Percentiles rank a stretch among this genome's conserved stretches.
phyloP scores from a whole-genome alignment of 2,888 invertebrate genomes.

The Orchestes rusci region DNA sequence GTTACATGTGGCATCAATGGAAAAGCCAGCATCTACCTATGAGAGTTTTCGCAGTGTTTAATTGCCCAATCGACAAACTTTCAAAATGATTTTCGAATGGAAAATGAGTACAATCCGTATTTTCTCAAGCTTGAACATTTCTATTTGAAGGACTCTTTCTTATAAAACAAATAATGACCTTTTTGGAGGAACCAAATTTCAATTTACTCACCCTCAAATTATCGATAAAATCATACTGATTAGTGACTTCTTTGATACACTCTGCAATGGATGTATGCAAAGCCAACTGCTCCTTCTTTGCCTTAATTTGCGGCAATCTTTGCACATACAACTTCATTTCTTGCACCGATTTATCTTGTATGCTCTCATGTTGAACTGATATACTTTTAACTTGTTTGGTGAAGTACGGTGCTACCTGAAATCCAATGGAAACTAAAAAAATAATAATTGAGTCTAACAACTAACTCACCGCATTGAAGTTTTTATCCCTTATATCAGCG shows the following conservation, averaged over 20 bases:
- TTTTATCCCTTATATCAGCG: conserved; percentile 84
- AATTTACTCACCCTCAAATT: conserved; percentile 36
- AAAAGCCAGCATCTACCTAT: too few relatives aligned
- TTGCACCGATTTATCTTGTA: conserved; percentile 85
- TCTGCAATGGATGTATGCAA: conserved; percentile 90
- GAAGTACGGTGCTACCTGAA: conserved; percentile 70
- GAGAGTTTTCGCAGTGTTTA: too few relatives aligned
- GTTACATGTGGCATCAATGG: too few relatives aligned
- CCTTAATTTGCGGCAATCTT: conserved; percentile 78
- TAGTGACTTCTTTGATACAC: conserved; percentile 77
- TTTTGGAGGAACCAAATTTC: not conserved
- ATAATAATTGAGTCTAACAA: not conserved
- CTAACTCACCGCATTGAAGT: conserved; percentile 69
- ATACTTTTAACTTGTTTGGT: conserved; percentile 83
- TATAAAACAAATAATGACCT: too few relatives aligned
- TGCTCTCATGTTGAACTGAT: conserved; percentile 76
- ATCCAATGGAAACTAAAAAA: conserved; percentile 9
- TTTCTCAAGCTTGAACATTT: too few relatives aligned
- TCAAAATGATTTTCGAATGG: too few relatives aligned
- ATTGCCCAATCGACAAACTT: too few relatives aligned
- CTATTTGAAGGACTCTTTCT: too few relatives aligned
- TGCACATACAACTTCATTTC: conserved; percentile 93
- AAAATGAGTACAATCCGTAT: too few relatives aligned
- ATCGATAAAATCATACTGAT: conserved; percentile 42
- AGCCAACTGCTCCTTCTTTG: conserved; percentile 78